phyloP scores from a whole-genome alignment of 2,113 vertebrate genomes.

The Heptranchias perlo region DNA sequence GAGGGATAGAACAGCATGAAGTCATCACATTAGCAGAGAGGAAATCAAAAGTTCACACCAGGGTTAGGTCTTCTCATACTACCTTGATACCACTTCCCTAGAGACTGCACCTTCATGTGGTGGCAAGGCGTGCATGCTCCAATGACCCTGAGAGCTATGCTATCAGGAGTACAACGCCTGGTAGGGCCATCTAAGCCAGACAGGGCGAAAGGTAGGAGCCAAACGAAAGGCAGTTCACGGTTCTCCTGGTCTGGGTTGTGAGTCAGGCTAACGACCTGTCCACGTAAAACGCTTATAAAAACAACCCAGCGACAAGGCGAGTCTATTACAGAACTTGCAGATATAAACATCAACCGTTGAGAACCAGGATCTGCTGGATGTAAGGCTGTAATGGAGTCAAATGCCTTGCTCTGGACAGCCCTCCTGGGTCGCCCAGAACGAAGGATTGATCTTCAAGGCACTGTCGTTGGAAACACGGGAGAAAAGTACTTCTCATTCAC shows the following conservation, averaged over 20 bases:
- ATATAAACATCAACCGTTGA: not conserved
- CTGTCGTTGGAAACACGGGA: not conserved
- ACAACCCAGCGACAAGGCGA: not conserved
- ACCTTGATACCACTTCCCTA: not conserved
- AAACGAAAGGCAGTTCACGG: not conserved
- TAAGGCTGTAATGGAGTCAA: not conserved
- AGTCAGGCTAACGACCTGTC: not conserved
- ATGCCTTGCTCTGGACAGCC: not conserved
- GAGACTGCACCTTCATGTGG: not conserved
- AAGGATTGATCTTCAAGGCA: not conserved
- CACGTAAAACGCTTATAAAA: not conserved
- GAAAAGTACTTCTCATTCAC: not conserved
- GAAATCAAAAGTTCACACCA: not conserved
- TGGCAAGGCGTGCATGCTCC: too few species aligned
- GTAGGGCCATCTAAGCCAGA: too few species aligned
- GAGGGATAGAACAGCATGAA: not conserved
- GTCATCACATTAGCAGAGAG: not conserved
- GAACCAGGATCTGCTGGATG: not conserved
- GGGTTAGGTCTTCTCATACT: not conserved
- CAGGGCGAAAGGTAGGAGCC: not conserved
- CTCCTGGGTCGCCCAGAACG: not conserved
- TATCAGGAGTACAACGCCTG: too few species aligned
- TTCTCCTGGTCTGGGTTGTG: not conserved
- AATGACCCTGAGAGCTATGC: too few species aligned
- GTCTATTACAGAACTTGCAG: not conserved